These are phyloP conservation scores for Chlamydotis undulata DNA, from an alignment of 2,113 vertebrate genomes.

Conservation along the genomic window DNA sequence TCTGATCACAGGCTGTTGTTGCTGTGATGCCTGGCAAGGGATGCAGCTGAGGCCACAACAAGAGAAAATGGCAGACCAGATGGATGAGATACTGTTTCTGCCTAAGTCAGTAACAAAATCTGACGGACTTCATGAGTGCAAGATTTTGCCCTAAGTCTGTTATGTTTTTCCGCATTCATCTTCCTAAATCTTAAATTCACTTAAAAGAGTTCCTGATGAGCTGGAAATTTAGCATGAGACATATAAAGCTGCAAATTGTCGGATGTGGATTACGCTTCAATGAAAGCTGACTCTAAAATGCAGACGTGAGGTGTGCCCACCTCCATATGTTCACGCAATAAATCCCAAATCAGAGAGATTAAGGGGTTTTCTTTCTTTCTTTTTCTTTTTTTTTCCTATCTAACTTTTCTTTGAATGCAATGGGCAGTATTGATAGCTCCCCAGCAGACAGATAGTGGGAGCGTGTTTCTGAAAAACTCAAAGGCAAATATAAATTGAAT, in stretches of 20 bases:
- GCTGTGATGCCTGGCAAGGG: neutral
- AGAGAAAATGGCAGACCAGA: neutral
- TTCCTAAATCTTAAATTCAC: neutral
- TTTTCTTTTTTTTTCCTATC: neutral
- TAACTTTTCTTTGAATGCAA: neutral
- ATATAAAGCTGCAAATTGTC: neutral
- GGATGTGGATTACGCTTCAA: neutral
- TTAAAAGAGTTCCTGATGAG: neutral
- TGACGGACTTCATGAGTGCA: neutral
- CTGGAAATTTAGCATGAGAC: neutral
- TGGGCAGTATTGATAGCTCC: neutral
- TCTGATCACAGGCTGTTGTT: neutral
- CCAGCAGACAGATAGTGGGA: neutral
- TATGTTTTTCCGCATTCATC: fast-evolving
- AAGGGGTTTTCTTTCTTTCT: fast-evolving
- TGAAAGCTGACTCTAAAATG: neutral
- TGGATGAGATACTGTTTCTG: neutral
- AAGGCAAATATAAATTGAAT: neutral
- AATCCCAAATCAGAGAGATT: neutral
- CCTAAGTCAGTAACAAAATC: neutral
- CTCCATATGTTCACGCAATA: neutral
- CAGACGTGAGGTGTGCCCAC: neutral
- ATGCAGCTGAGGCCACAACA: neutral
- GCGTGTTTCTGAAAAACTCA: neutral
- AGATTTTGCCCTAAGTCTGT: neutral